These are phyloP conservation scores for Phyllotreta striolata DNA, from an alignment of 2,888 invertebrate species.

Conservation along the genomic window DNA sequence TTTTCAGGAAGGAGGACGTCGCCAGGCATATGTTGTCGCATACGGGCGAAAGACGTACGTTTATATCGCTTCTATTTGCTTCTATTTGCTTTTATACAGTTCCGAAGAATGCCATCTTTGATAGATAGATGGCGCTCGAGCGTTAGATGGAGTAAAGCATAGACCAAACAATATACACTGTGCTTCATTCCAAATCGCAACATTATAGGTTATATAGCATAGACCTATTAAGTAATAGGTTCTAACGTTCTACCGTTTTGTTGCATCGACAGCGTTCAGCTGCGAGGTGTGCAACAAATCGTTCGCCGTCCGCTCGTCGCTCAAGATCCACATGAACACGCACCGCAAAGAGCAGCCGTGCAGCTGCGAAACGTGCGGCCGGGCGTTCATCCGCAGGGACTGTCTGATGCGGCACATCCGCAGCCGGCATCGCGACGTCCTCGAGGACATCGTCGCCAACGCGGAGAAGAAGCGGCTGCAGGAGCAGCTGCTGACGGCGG, in stretches of 20 bases:
- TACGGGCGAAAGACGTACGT: conserved; percentile 68
- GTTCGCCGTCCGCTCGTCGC: conserved; percentile 73
- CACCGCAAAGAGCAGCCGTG: conserved; percentile 79
- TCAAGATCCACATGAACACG: conserved; percentile 75
- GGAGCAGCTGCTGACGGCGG: conserved; percentile 61
- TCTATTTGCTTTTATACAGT: too few species aligned
- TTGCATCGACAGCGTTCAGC: too few species aligned
- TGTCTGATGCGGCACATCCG: conserved; percentile 81
- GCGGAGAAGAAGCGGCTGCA: conserved; percentile 69
- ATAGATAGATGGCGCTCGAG: too few species aligned
- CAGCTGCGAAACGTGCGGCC: conserved; percentile 79
- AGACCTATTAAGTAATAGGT: too few species aligned
- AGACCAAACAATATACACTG: too few species aligned
- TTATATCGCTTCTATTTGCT: not conserved
- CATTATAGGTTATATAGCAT: too few species aligned
- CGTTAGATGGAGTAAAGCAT: too few species aligned
- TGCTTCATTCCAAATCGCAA: too few species aligned
- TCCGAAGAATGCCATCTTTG: too few species aligned
- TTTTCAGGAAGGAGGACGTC: conserved; percentile 70
- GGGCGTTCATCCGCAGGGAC: conserved; percentile 81
- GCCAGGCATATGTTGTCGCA: conserved; percentile 68
- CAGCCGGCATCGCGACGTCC: conserved; percentile 71
- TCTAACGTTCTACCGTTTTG: too few species aligned
- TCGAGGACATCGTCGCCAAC: conserved; percentile 69
- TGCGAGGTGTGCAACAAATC: conserved; percentile 68